Conservation (phyloP, 2,797 vertebrate genomes). For the Centropyge bicolor region DNA sequence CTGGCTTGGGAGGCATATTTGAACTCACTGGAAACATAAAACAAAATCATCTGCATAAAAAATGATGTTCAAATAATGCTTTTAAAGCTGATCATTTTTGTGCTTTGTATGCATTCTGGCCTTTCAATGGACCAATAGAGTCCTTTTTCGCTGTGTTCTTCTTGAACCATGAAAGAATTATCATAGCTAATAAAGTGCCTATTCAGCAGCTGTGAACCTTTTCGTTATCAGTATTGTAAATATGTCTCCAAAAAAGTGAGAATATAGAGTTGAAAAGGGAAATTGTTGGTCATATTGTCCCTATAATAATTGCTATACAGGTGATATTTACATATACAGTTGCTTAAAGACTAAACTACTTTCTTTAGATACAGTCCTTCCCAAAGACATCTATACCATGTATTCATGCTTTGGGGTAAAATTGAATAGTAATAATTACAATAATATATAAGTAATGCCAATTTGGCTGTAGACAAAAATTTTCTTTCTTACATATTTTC, state of each 20-base stretch:
- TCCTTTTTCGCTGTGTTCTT: constrained; percentile 17
- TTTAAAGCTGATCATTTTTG: constrained; percentile 51
- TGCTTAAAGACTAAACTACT: constrained; percentile 74
- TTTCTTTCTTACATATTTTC: background rate
- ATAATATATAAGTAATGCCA: constrained; percentile 10
- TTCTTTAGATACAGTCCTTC: constrained; percentile 76
- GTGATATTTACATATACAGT: constrained; percentile 90
- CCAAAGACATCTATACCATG: constrained; percentile 76
- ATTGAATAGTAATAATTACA: constrained; percentile 4
- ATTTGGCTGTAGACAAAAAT: constrained; percentile 17
- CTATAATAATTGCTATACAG: constrained; percentile 88
- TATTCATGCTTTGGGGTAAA: constrained; percentile 23
- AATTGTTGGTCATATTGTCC: constrained; percentile 78
- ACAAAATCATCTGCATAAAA: background rate
- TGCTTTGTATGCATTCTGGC: constrained; percentile 63
- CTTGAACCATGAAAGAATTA: constrained; percentile 27
- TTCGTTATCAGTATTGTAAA: constrained; percentile 14
- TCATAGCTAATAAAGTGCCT: constrained; percentile 35
- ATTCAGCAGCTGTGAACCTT: constrained; percentile 9
- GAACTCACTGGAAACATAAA: constrained; percentile 22
- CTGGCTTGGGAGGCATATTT: constrained; percentile 20
- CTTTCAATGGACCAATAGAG: background rate
- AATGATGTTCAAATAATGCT: background rate
- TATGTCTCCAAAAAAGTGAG: constrained; percentile 11
- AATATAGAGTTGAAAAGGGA: constrained; percentile 3